These are phyloP conservation scores for Sphaeridia pumilis DNA, from an alignment of 2,888 invertebrate species.

Conservation along the genomic window DNA sequence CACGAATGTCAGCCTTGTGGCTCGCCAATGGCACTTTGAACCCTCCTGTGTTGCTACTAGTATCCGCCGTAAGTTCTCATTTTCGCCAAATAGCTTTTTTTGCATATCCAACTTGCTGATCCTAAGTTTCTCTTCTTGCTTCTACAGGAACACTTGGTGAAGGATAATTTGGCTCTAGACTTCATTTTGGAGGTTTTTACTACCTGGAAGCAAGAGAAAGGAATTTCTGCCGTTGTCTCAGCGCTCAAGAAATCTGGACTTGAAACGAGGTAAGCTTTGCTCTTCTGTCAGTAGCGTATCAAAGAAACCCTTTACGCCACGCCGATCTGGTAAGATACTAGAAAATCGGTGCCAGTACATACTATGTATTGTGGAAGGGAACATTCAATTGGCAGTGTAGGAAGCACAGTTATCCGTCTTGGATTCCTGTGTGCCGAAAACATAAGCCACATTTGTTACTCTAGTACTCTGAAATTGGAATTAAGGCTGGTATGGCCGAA, in stretches of 20 bases:
- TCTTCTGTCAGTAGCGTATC: slow-evolving; percentile 16
- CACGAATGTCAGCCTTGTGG: slow-evolving; percentile 88
- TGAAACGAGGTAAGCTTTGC: slow-evolving; percentile 43
- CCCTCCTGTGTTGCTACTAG: slow-evolving; percentile 71
- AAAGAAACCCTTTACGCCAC: slow-evolving; percentile 1
- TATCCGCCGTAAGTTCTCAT: slow-evolving; percentile 51
- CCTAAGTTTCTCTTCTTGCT: background rate
- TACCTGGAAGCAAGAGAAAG: slow-evolving; percentile 83
- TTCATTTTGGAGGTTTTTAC: slow-evolving; percentile 86
- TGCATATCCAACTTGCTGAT: slow-evolving; percentile 3
- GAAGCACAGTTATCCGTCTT: background rate
- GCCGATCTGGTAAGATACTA: background rate
- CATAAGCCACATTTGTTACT: background rate
- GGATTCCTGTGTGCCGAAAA: slow-evolving; percentile 1
- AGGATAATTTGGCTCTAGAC: slow-evolving; percentile 85
- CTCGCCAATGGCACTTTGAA: slow-evolving; percentile 84
- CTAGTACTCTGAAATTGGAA: background rate
- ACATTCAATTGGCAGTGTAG: background rate
- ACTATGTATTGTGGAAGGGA: background rate
- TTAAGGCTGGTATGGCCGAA: no score
- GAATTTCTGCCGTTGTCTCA: slow-evolving; percentile 69
- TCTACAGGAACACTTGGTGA: slow-evolving; percentile 71
- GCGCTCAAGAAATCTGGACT: slow-evolving; percentile 78
- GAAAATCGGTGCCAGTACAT: background rate
- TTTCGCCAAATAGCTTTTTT: background rate